phyloP scores from a whole-genome alignment of 2,797 vertebrate species.

The Amblyopsis hoosieri region DNA sequence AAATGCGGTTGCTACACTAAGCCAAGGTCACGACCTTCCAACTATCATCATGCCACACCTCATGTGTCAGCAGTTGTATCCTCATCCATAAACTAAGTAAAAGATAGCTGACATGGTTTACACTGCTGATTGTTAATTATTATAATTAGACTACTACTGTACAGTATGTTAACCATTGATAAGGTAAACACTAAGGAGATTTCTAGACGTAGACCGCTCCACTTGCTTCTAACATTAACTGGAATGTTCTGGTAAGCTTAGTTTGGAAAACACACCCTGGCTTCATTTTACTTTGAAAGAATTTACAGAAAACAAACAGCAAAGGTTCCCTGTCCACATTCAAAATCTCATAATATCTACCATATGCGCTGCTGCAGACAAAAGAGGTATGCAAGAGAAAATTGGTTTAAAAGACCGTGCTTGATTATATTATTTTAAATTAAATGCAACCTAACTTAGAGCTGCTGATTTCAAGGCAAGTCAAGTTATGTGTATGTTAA shows the following conservation, averaged over 20 bases:
- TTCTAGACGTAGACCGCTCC: slow-evolving; percentile 8
- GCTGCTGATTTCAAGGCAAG: slow-evolving; percentile 24
- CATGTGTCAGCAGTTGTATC: slow-evolving; percentile 58
- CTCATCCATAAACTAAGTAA: slow-evolving; percentile 54
- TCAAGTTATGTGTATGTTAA: slow-evolving; percentile 41
- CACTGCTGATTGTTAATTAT: slow-evolving; percentile 44
- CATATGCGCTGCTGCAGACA: slow-evolving; percentile 58
- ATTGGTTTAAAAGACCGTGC: slow-evolving; percentile 32
- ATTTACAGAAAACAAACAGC: slow-evolving; percentile 59
- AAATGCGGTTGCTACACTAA: slow-evolving; percentile 23
- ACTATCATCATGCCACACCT: slow-evolving; percentile 55
- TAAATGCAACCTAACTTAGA: not conserved
- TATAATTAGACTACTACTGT: slow-evolving; percentile 24
- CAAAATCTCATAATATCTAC: slow-evolving; percentile 62
- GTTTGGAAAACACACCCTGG: slow-evolving; percentile 34
- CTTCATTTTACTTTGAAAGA: slow-evolving; percentile 41
- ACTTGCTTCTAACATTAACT: slow-evolving; percentile 37
- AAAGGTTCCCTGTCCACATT: slow-evolving; percentile 60
- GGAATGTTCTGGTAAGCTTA: slow-evolving; percentile 51
- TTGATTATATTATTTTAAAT: slow-evolving; percentile 25
- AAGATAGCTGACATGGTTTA: slow-evolving; percentile 42
- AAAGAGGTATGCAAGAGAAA: slow-evolving; percentile 38
- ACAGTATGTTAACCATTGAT: not conserved
- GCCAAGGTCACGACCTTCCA: slow-evolving; percentile 38
- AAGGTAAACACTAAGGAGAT: no score